phyloP scores from a whole-genome alignment of 1,140 invertebrate genomes.

The Macrobrachium nipponense region DNA sequence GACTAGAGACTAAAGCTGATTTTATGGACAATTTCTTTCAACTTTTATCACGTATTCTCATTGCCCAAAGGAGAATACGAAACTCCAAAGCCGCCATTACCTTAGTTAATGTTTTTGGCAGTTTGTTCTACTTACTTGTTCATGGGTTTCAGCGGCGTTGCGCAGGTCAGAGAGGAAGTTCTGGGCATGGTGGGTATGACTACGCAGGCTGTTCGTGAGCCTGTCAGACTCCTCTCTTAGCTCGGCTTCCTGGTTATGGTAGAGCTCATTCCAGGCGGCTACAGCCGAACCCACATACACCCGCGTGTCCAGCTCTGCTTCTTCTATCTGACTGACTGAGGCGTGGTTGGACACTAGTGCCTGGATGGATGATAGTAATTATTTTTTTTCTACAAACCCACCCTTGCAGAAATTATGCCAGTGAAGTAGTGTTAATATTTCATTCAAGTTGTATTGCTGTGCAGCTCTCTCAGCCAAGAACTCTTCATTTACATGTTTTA shows the following conservation, averaged over 20 bases:
- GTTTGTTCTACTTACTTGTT: slow-evolving; percentile 44
- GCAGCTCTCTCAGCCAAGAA: too few relatives aligned
- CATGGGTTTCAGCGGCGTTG: slow-evolving; percentile 64
- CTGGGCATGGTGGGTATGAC: slow-evolving; percentile 64
- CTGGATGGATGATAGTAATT: slow-evolving; percentile 25
- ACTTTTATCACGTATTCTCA: too few relatives aligned
- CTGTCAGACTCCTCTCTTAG: slow-evolving; percentile 64
- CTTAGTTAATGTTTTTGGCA: background rate
- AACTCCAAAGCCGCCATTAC: too few relatives aligned
- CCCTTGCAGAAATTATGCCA: too few relatives aligned
- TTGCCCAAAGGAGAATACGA: too few relatives aligned
- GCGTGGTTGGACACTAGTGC: slow-evolving; percentile 59
- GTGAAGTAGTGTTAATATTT: too few relatives aligned
- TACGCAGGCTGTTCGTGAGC: slow-evolving; percentile 62
- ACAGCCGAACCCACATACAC: slow-evolving; percentile 57
- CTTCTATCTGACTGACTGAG: slow-evolving; percentile 53
- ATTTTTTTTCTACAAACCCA: background rate
- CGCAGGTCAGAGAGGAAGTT: slow-evolving; percentile 63
- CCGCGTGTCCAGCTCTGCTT: slow-evolving; percentile 63
- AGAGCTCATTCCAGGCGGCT: slow-evolving; percentile 65
- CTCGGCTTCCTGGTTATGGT: slow-evolving; percentile 64
- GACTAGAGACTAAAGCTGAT: too few relatives aligned
- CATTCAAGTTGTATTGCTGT: too few relatives aligned
- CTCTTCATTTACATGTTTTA: too few relatives aligned
- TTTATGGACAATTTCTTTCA: too few relatives aligned